Evolutionary conservation across 2,797 vertebrate species (phyloP).

Genomic region (Sebastes itinus): DNA sequence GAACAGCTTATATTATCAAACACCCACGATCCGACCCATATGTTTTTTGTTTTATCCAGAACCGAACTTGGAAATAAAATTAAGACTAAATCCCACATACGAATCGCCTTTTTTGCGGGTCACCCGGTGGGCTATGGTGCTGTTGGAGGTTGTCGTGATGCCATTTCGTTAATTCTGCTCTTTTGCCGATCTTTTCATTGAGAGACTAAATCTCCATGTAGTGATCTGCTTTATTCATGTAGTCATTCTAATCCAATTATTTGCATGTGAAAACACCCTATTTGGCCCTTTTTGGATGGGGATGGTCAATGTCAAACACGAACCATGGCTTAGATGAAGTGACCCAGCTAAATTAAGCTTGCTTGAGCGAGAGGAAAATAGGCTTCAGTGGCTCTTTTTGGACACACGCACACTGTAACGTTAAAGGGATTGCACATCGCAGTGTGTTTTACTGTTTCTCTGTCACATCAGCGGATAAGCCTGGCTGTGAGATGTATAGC

Average conservation of each 20-base stretch:
- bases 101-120: no score
- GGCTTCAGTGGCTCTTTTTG: conserved; percentile 2
- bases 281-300: background rate
- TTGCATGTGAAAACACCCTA: conserved; percentile 19
- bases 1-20: no score
- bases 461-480: conserved; percentile 49
- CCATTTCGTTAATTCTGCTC: background rate
- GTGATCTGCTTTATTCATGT: conserved; percentile 8
- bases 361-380: conserved; percentile 34
- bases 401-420: conserved; percentile 3
- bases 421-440: conserved; percentile 31
- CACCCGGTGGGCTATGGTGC: background rate
- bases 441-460: conserved; percentile 33
- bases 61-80: no score
- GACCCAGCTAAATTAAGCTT: conserved; percentile 33
- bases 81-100: no score
- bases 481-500: conserved; percentile 41
- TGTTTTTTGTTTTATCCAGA: no score
- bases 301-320: conserved; percentile 23
- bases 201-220: background rate
- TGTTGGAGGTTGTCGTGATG: background rate
- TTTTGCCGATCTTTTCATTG: background rate
- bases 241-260: conserved; percentile 27
- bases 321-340: conserved; percentile 24
- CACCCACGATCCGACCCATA: no score